Conservation (phyloP, 2,888 invertebrate genomes). For the Heliconius cydno region DNA sequence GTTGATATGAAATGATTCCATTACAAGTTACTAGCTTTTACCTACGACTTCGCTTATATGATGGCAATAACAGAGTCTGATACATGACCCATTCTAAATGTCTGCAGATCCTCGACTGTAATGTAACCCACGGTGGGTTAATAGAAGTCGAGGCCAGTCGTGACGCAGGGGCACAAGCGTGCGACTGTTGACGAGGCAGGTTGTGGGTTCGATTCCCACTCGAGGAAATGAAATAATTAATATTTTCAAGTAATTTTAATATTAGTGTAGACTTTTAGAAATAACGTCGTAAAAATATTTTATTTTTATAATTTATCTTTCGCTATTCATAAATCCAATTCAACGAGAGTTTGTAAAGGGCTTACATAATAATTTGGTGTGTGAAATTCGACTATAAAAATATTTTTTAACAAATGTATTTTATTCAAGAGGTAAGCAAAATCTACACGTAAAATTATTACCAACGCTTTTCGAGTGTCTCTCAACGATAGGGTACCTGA, state of each 20-base stretch:
- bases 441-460: constrained; percentile 3
- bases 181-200: too few relatives aligned
- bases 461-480: constrained; percentile 23
- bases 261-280: neutral
- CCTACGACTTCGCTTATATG: neutral
- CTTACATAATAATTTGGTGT: neutral
- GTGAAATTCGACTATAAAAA: neutral
- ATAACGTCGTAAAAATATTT: neutral
- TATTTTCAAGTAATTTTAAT: too few relatives aligned
- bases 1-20: neutral
- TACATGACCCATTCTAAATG: neutral
- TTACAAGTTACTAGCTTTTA: neutral
- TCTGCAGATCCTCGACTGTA: too few relatives aligned
- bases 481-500: constrained; percentile 24
- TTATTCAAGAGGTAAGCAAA: constrained; percentile 5
- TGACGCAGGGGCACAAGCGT: too few relatives aligned
- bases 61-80: neutral
- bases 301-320: neutral
- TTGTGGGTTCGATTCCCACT: too few relatives aligned
- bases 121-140: too few relatives aligned
- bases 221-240: too few relatives aligned
- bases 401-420: neutral
- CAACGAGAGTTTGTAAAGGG: neutral
- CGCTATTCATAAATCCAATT: neutral
- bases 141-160: too few relatives aligned